Base-by-base conservation (phyloP, 2,888 invertebrate genomes). In the Volucella bombylans region DNA sequence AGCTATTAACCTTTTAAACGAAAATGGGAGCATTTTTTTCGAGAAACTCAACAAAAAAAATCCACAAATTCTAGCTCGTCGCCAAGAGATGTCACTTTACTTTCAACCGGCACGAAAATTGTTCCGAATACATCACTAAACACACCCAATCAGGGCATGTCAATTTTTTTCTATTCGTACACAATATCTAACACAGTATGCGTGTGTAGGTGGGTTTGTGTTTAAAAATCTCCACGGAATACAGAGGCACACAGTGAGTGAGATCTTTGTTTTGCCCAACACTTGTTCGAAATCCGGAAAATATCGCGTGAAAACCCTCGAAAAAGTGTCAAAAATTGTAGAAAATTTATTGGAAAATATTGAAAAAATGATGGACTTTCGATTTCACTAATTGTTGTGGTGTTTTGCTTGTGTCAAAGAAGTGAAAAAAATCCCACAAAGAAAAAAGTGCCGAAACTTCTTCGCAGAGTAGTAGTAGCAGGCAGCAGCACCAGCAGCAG, bases 181-280 rank as follows among this genome's bases (percentile, higher is more conserved):
- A 61, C 59, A 65, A 65, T 10, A 45, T 50, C 47, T 52, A 12
- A 12, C 9, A 14, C 45, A 38, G 54, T 69, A 14, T 71, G 47
- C 45, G 55, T 76, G 54, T 39, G 49, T 61, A 47, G 9, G 47
- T 72, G 85, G 71, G 71, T 80, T 72, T 80, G 83, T 80, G 68
- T 15, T 18, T 49, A 76, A 80, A 85, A 85, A 72, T 80, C 76
- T 80, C 61, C 62, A 72, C 61, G 52, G 76, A 85, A 85, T 76
- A 76, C 76, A 85, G 67, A 68, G 74, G 72, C 67, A 78, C 64
- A 55, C 59, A 78, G 61, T 71, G 71, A 82, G 82, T 68, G 68
- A 78, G 73, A 85, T 85, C 85, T 85, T 85, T 85, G 85, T 85
- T 85, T 85, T 85, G 85, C 80, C 85, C 85, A 85, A 85, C 85